A percentile compares a stretch with the other conserved stretches of the same genome.
These are phyloP conservation scores for Drosophila truncata DNA, from an alignment of 1,140 invertebrate genomes.

Conservation along the genomic window DNA sequence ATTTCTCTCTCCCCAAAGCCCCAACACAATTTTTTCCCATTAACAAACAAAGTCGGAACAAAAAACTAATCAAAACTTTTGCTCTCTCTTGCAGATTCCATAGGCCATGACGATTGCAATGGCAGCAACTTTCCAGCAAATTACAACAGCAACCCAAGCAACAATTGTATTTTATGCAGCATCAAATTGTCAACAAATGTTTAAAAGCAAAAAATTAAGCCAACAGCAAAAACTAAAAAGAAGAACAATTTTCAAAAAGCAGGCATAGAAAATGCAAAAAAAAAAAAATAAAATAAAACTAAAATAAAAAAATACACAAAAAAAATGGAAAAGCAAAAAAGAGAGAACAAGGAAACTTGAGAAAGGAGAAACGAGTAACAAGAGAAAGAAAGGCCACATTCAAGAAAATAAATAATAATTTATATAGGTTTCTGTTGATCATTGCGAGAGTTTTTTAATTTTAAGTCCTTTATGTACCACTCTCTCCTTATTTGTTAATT, in stretches of 20 bases:
- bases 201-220: conserved; percentile 76
- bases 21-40: neutral
- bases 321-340: conserved; percentile 19
- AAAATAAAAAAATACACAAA: conserved; percentile 35
- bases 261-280: conserved; percentile 25
- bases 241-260: conserved; percentile 34
- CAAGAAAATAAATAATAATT: conserved; percentile 50
- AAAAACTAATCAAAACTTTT: conserved; percentile 77
- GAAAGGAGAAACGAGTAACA: conserved; percentile 18
- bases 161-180: conserved; percentile 84
- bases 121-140: conserved; percentile 85
- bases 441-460: conserved; percentile 68
- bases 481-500: conserved; percentile 62
- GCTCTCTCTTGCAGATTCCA: conserved; percentile 87
- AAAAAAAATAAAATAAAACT: conserved; percentile 29
- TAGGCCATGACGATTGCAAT: conserved; percentile 92
- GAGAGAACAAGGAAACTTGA: conserved; percentile 27
- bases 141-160: conserved; percentile 78
- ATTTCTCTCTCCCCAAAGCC: neutral
- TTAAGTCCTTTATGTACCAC: conserved; percentile 62
- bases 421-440: conserved; percentile 58
- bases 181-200: conserved; percentile 80
- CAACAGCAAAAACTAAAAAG: conserved; percentile 26
- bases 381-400: conserved; percentile 45
- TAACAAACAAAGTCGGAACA: neutral